Evolutionary conservation across 2,797 vertebrate genomes (phyloP).

Genomic region (Podarcis lilfordi): DNA sequence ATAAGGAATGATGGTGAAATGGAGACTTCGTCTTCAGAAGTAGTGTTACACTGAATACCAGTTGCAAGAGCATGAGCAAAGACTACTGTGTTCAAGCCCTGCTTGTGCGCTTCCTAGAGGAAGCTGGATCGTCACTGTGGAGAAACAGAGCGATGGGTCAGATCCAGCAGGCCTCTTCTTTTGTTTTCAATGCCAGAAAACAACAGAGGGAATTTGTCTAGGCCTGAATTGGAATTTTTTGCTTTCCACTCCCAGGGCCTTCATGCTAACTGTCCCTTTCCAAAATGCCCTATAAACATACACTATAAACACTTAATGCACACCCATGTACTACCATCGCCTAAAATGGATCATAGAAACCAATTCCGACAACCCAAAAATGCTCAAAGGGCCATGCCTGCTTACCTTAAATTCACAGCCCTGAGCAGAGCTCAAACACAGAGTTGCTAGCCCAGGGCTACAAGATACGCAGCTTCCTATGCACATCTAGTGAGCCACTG

Average conservation of each 20-base stretch:
- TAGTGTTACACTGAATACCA: neutral
- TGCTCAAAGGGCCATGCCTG: too few relatives aligned
- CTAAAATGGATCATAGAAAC: neutral
- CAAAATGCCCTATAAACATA: neutral
- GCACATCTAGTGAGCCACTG: too few relatives aligned
- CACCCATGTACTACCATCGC: neutral
- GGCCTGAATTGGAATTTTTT: neutral
- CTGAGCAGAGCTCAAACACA: too few relatives aligned
- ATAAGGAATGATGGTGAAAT: neutral
- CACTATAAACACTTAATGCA: neutral
- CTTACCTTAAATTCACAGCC: too few relatives aligned
- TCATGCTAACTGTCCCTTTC: neutral
- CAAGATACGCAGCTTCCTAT: too few relatives aligned
- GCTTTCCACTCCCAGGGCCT: neutral
- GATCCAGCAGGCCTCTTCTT: neutral
- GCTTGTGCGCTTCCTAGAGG: neutral
- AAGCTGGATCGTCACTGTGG: too few relatives aligned
- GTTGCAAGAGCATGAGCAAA: neutral
- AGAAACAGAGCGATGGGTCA: neutral
- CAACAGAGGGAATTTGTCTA: neutral
- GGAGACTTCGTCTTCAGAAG: neutral
- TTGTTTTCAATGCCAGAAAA: neutral
- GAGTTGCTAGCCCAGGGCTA: too few relatives aligned
- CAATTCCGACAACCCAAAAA: neutral
- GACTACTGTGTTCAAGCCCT: neutral